These are phyloP conservation scores for Lasiurus borealis DNA, from an alignment of 2,113 vertebrate species.

Conservation along the genomic window DNA sequence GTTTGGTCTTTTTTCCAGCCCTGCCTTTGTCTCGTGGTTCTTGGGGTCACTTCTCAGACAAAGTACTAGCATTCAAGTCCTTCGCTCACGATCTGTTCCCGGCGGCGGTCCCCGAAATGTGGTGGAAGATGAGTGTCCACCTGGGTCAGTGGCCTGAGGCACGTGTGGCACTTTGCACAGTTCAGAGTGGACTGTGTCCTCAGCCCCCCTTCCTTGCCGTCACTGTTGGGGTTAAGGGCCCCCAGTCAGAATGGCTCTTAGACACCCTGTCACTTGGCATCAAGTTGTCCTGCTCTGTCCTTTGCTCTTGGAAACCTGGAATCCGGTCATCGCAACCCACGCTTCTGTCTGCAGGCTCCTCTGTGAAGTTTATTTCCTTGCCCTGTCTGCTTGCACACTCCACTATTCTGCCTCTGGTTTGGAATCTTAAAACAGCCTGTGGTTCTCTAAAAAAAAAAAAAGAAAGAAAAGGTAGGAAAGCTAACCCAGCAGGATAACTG, in stretches of 20 bases:
- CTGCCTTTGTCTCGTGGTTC: not conserved
- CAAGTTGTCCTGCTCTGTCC: accelerated
- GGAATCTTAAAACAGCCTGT: conserved; percentile 56
- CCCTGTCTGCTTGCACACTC: accelerated
- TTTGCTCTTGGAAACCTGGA: not conserved
- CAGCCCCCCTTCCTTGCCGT: no score
- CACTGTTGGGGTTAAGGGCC: not conserved
- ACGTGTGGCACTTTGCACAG: accelerated
- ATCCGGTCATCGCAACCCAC: accelerated
- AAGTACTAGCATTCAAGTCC: not conserved
- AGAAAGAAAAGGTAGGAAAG: not conserved
- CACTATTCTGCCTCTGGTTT: not conserved
- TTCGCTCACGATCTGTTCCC: not conserved
- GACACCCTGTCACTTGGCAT: not conserved
- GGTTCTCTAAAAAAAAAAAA: conserved; percentile 31
- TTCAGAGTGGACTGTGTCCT: accelerated
- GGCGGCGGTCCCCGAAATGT: accelerated
- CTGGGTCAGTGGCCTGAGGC: not conserved
- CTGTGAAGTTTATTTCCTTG: not conserved
- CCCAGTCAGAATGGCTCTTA: accelerated
- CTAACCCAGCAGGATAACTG: not conserved
- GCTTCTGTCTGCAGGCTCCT: not conserved
- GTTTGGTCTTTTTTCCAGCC: not conserved
- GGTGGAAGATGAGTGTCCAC: not conserved
- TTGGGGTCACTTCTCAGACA: not conserved